Evolutionary conservation across 2,113 vertebrate species (phyloP).

Genomic region (Campylomormyrus numenius): DNA sequence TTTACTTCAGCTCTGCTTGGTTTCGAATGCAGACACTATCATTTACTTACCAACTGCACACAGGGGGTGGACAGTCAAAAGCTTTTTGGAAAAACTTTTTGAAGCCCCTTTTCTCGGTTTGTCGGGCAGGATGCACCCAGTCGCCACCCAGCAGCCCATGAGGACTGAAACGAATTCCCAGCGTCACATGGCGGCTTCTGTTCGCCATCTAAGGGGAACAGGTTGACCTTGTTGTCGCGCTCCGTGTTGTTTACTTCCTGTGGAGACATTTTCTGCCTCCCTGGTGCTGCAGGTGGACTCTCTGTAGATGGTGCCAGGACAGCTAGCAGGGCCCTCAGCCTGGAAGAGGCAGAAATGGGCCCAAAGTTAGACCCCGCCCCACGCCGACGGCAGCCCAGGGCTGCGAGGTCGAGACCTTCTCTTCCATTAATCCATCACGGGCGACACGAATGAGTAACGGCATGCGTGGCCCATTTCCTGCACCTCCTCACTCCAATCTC

Average conservation of each 20-base stretch:
- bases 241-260: neutral
- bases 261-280: neutral
- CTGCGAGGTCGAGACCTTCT: neutral
- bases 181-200: neutral
- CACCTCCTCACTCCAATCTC: neutral
- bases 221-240: neutral
- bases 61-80: neutral
- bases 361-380: neutral
- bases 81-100: neutral
- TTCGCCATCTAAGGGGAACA: neutral
- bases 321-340: neutral
- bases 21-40: neutral
- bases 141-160: neutral
- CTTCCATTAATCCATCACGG: neutral
- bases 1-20: no score
- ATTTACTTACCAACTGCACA: neutral
- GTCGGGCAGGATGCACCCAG: neutral
- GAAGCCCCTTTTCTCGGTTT: neutral
- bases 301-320: neutral
- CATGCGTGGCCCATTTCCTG: neutral
- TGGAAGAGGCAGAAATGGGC: neutral
- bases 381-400: neutral
- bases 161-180: neutral
- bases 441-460: neutral
- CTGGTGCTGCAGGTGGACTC: neutral